Percentiles rank a stretch among this genome's conserved stretches.
Evolutionary conservation across 2,797 vertebrate species (phyloP).

Genomic region (Silurus aristotelis): DNA sequence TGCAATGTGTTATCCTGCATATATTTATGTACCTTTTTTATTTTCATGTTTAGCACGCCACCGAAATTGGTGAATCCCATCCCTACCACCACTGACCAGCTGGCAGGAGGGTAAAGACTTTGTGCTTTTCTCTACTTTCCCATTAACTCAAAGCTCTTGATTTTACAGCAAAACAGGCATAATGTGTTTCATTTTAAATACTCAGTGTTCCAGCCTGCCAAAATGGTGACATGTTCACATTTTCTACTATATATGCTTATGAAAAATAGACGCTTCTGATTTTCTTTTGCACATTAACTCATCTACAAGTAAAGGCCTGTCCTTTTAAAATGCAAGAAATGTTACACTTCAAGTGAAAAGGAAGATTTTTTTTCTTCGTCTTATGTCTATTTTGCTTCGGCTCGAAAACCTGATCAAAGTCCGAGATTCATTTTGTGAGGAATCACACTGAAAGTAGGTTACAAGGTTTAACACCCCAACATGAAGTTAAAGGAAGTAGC

Average conservation of each 20-base stretch:
- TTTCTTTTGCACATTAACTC: background rate
- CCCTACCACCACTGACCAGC: slow-evolving; percentile 64
- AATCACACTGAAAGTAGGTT: background rate
- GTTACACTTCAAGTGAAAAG: background rate
- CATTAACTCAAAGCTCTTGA: background rate
- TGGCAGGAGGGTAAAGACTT: slow-evolving; percentile 60
- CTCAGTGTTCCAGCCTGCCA: background rate
- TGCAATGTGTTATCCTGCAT: background rate
- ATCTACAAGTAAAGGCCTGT: background rate
- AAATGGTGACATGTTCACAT: background rate
- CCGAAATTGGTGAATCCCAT: slow-evolving; percentile 56
- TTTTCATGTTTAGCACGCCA: slow-evolving; percentile 52
- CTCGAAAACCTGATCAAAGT: background rate
- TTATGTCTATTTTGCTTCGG: background rate
- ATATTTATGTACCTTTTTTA: too few species aligned
- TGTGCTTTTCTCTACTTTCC: background rate
- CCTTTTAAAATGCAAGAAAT: background rate
- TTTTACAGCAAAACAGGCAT: background rate
- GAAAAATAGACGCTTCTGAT: background rate
- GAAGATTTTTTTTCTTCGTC: background rate
- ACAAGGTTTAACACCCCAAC: background rate
- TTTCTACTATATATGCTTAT: background rate
- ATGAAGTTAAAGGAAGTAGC: too few species aligned
- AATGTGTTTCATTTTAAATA: background rate
- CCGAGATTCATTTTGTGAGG: background rate